Percentiles rank a stretch among this genome's conserved stretches.
These are phyloP conservation scores for Argynnis bischoffii DNA, from an alignment of 2,888 invertebrate genomes.

Conservation along the genomic window DNA sequence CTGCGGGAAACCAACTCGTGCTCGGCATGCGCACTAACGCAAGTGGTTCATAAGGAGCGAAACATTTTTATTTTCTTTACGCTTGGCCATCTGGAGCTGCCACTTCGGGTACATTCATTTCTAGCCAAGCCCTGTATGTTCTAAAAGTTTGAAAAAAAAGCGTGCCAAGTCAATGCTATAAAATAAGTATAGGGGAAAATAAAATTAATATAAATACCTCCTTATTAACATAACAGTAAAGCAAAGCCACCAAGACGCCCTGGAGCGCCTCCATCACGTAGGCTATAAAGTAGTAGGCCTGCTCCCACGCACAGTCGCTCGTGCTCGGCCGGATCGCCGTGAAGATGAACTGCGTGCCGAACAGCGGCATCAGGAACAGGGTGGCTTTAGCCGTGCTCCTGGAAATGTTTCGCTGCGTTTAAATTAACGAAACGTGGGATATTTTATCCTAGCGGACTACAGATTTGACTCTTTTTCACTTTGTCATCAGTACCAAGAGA, in stretches of 20 bases:
- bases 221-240: slow-evolving; percentile 86
- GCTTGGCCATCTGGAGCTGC: too few species aligned
- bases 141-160: too few species aligned
- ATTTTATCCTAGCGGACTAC: not conserved
- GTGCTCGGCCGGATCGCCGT: slow-evolving; percentile 81
- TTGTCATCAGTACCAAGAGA: too few species aligned
- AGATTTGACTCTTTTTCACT: too few species aligned
- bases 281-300: slow-evolving; percentile 82
- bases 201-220: slow-evolving; percentile 72
- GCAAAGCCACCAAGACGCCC: slow-evolving; percentile 83
- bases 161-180: too few species aligned
- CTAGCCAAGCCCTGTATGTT: too few species aligned
- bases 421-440: too few species aligned
- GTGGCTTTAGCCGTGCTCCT: slow-evolving; percentile 85
- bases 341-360: slow-evolving; percentile 86
- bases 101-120: too few species aligned
- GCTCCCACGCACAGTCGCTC: slow-evolving; percentile 74
- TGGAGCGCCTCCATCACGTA: slow-evolving; percentile 84
- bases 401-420: slow-evolving; percentile 25
- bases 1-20: too few species aligned
- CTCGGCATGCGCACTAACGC: too few species aligned
- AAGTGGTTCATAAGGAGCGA: too few species aligned
- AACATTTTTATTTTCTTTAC: too few species aligned
- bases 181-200: not conserved
- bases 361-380: slow-evolving; percentile 85